Percentiles rank a stretch among this genome's conserved stretches.
phyloP scores from a whole-genome alignment of 2,888 invertebrate genomes.

The Malacosoma neustria region DNA sequence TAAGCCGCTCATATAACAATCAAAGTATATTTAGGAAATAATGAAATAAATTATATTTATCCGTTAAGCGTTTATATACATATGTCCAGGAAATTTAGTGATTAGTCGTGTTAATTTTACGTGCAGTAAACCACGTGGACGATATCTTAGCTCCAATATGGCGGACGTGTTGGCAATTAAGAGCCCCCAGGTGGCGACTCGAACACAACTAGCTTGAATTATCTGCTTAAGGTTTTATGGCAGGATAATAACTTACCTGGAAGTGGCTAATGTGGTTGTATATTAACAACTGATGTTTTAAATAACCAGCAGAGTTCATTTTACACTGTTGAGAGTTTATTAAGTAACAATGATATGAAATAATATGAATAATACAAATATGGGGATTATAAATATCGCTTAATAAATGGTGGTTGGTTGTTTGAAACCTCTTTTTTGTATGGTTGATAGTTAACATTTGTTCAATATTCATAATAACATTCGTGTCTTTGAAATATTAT shows the following conservation, averaged over 20 bases:
- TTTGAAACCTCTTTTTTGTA: no score
- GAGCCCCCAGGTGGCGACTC: slow-evolving; percentile 58
- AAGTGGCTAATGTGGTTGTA: slow-evolving; percentile 14
- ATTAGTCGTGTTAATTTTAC: slow-evolving; percentile 29
- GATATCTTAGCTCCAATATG: slow-evolving; percentile 20
- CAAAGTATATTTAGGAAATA: no score
- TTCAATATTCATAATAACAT: no score
- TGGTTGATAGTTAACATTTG: no score
- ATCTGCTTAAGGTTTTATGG: slow-evolving; percentile 54
- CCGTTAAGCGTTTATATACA: no score
- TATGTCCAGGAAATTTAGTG: slow-evolving; percentile 7
- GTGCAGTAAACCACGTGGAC: slow-evolving; percentile 26
- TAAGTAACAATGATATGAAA: neutral
- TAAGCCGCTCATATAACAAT: no score
- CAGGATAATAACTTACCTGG: slow-evolving; percentile 18
- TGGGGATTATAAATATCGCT: neutral
- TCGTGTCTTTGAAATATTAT: no score
- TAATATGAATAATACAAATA: neutral
- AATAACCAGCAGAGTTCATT: neutral
- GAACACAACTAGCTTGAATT: slow-evolving; percentile 52
- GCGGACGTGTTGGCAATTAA: slow-evolving; percentile 53
- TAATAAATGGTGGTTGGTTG: no score
- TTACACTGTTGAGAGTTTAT: neutral
- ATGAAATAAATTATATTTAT: no score
- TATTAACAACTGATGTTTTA: neutral